Evolutionary conservation across 2,888 invertebrate species (phyloP).

Genomic region (Auanema freiburgensis): DNA sequence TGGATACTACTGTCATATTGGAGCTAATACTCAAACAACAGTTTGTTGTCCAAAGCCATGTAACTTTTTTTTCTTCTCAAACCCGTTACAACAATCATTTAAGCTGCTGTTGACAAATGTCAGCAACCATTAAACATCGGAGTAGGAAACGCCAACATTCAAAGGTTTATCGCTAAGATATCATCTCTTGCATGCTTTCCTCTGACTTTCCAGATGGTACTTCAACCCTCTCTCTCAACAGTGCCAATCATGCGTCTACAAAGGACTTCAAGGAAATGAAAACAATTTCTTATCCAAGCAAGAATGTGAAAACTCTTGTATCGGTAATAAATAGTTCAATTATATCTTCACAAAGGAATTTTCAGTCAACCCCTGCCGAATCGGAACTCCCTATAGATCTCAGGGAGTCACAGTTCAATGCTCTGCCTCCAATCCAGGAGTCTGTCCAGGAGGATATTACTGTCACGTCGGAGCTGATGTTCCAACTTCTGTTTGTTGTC

Average conservation of each 20-base stretch:
- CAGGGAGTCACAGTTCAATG: slow-evolving; percentile 58
- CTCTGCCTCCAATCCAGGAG: slow-evolving; percentile 47
- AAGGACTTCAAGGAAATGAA: slow-evolving; percentile 52
- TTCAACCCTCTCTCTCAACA: slow-evolving; percentile 58
- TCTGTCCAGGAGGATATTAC: slow-evolving; percentile 60
- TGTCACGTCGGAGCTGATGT: slow-evolving; percentile 61
- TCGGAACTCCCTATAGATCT: slow-evolving; percentile 59
- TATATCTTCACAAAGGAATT: slow-evolving; percentile 7
- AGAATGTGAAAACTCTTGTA: slow-evolving; percentile 54
- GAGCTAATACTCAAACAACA: slow-evolving; percentile 56
- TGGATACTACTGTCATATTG: slow-evolving; percentile 60
- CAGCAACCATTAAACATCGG: slow-evolving; percentile 61
- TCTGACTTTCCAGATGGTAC: slow-evolving; percentile 51
- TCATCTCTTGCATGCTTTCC: not conserved
- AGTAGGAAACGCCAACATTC: slow-evolving; percentile 59
- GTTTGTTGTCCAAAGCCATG: slow-evolving; percentile 63
- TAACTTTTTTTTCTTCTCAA: slow-evolving; percentile 9
- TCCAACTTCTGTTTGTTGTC: slow-evolving; percentile 59
- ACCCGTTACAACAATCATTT: not conserved
- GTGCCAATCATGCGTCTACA: slow-evolving; percentile 58
- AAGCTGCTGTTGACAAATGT: slow-evolving; percentile 59
- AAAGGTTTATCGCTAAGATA: slow-evolving; percentile 37
- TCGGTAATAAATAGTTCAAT: slow-evolving; percentile 19
- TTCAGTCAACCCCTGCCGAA: slow-evolving; percentile 61
- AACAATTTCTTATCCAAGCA: slow-evolving; percentile 60